Conservation (phyloP, 2,113 vertebrate genomes). For the Centropristis striata region DNA sequence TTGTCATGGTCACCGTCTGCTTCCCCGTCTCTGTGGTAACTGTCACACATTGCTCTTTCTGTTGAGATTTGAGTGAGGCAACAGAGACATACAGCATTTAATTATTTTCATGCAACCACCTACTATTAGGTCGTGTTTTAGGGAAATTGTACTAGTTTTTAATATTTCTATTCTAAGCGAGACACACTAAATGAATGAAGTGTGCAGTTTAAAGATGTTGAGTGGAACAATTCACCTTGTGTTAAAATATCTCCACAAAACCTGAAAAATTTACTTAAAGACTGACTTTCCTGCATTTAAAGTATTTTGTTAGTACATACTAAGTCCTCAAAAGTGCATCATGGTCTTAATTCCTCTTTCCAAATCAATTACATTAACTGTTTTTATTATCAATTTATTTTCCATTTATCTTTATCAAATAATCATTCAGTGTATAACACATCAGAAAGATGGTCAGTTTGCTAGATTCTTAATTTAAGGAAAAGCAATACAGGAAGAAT, state of each 20-base stretch:
- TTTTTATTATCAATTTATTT: not conserved
- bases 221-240: not conserved
- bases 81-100: not conserved
- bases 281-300: not conserved
- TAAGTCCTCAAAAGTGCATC: not conserved
- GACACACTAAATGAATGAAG: not conserved
- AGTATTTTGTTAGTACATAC: no score
- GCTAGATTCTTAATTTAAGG: no score
- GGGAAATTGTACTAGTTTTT: not conserved
- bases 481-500: no score
- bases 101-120: constrained; percentile 1
- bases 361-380: not conserved
- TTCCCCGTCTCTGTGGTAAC: constrained; percentile 94
- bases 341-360: not conserved
- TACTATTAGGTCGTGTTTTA: not conserved
- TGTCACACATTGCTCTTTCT: constrained; percentile 54
- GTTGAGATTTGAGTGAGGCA: constrained; percentile 11
- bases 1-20: constrained; percentile 93
- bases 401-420: not conserved
- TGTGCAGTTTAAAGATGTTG: not conserved
- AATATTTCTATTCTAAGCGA: not conserved
- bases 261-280: not conserved
- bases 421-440: not conserved
- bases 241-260: not conserved
- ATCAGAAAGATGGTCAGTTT: not conserved